Conservation (phyloP, 2,797 vertebrate species). For the Rallus crepitans region DNA sequence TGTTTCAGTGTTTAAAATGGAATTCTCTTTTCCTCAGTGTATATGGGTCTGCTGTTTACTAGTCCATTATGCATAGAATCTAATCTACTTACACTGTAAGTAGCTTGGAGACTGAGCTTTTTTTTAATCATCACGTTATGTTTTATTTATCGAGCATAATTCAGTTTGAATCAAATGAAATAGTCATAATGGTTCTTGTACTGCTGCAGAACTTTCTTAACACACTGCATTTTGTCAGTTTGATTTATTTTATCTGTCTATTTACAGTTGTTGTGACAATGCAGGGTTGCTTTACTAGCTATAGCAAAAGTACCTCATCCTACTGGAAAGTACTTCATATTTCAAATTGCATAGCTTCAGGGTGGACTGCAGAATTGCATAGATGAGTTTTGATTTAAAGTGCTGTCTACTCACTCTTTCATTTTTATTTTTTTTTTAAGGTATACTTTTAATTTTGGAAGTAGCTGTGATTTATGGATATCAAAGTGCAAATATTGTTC, state of each 20-base stretch:
- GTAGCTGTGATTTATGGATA: background rate
- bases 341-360: slow-evolving; percentile 15
- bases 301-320: slow-evolving; percentile 16
- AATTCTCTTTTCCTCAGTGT: slow-evolving; percentile 22
- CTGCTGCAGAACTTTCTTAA: slow-evolving; percentile 38
- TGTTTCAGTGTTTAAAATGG: slow-evolving; percentile 27
- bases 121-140: background rate
- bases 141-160: slow-evolving; percentile 60
- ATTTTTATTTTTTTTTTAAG: background rate
- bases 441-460: background rate
- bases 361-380: background rate
- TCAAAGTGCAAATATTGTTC: background rate
- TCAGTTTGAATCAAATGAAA: slow-evolving; percentile 33
- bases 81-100: slow-evolving; percentile 52
- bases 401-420: background rate
- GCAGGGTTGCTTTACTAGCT: background rate
- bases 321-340: slow-evolving; percentile 6
- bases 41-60: slow-evolving; percentile 27
- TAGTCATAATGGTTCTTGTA: slow-evolving; percentile 12
- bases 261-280: slow-evolving; percentile 47
- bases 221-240: slow-evolving; percentile 36
- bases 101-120: background rate
- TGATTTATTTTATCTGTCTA: slow-evolving; percentile 56
- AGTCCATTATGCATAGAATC: slow-evolving; percentile 18
- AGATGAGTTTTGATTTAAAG: background rate